These are phyloP conservation scores for Melanotus villosus DNA, from an alignment of 2,888 invertebrate species.

Conservation along the genomic window DNA sequence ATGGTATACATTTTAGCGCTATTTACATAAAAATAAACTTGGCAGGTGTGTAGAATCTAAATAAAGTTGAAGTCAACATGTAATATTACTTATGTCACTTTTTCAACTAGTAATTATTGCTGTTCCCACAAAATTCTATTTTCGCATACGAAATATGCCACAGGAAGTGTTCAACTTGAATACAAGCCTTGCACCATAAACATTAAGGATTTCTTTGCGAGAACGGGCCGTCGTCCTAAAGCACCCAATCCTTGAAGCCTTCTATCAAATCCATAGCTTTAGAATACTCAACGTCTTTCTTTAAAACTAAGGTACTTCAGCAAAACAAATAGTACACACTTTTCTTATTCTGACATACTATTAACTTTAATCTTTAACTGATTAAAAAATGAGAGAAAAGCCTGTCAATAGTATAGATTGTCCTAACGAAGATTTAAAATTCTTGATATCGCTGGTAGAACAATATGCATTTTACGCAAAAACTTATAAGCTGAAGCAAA, in stretches of 20 bases:
- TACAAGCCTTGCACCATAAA: too few relatives aligned
- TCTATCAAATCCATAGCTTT: background rate
- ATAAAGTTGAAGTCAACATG: too few relatives aligned
- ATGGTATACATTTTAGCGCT: background rate
- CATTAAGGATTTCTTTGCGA: background rate
- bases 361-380: too few relatives aligned
- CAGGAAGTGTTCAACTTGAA: too few relatives aligned
- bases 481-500: too few relatives aligned
- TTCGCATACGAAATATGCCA: too few relatives aligned
- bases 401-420: background rate
- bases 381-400: background rate
- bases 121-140: too few relatives aligned
- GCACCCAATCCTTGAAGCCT: background rate
- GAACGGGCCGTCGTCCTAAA: background rate
- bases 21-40: background rate
- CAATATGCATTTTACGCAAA: too few relatives aligned
- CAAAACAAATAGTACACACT: background rate
- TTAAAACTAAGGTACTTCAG: background rate
- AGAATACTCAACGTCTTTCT: background rate
- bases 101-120: too few relatives aligned
- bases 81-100: too few relatives aligned
- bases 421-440: background rate
- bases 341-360: too few relatives aligned
- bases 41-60: background rate
- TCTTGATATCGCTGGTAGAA: background rate